Evolutionary conservation across 2,888 invertebrate species (phyloP).

Genomic region (Linyphia triangularis): DNA sequence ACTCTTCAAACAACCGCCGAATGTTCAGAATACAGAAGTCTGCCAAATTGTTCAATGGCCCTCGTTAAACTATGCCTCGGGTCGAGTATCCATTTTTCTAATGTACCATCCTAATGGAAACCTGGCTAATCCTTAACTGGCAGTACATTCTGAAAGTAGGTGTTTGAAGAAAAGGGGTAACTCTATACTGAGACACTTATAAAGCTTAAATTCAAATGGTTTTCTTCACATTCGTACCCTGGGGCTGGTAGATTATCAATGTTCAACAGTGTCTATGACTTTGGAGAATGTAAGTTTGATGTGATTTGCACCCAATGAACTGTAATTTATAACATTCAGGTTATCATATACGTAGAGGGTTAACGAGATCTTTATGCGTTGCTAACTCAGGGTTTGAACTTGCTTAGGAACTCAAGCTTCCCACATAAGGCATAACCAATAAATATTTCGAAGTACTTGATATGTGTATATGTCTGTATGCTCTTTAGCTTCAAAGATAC

Average conservation of each 20-base stretch:
- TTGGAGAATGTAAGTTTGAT: slow-evolving; percentile 32
- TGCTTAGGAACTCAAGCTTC: slow-evolving; percentile 11
- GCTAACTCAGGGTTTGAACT: background rate
- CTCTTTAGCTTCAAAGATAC: too few species aligned
- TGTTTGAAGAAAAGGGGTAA: slow-evolving; percentile 37
- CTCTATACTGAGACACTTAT: slow-evolving; percentile 23
- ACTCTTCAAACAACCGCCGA: slow-evolving; percentile 34
- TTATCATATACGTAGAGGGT: slow-evolving; percentile 14
- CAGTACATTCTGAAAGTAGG: slow-evolving; percentile 32
- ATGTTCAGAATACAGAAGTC: slow-evolving; percentile 59
- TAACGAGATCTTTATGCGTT: slow-evolving; percentile 27
- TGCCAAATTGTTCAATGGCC: slow-evolving; percentile 31
- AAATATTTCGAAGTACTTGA: too few species aligned
- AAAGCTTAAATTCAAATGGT: background rate
- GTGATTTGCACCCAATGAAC: slow-evolving; percentile 8
- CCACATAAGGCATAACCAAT: too few species aligned
- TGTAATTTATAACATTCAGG: slow-evolving; percentile 41
- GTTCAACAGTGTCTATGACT: slow-evolving; percentile 4
- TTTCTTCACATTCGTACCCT: background rate
- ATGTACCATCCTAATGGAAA: slow-evolving; percentile 23
- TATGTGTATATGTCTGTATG: too few species aligned
- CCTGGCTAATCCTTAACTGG: slow-evolving; percentile 27
- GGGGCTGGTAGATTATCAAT: background rate
- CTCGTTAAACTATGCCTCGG: slow-evolving; percentile 57
- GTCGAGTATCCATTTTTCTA: slow-evolving; percentile 24